These are phyloP conservation scores for Drosophila leonis DNA, from an alignment of 2,888 invertebrate species.

Conservation along the genomic window DNA sequence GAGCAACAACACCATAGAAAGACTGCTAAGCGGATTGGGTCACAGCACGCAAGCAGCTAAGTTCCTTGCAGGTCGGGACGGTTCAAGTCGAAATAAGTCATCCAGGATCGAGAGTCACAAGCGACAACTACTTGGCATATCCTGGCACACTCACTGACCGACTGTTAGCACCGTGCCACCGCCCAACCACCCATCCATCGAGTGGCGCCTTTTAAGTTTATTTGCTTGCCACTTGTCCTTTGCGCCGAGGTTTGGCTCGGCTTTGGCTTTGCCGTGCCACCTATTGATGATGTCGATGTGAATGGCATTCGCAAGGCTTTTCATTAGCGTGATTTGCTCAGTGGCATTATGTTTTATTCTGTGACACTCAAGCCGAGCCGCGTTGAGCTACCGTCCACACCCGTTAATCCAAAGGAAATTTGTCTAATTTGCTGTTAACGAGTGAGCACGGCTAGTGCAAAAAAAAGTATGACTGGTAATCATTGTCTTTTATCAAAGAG, in stretches of 20 bases:
- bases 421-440: slow-evolving; percentile 60
- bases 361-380: slow-evolving; percentile 37
- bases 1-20: slow-evolving; percentile 11
- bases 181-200: slow-evolving; percentile 24
- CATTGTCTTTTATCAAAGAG: neutral
- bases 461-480: slow-evolving; percentile 9
- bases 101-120: slow-evolving; percentile 30
- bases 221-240: slow-evolving; percentile 77
- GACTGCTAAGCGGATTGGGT: slow-evolving; percentile 74
- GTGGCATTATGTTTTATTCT: slow-evolving; percentile 64
- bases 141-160: slow-evolving; percentile 61
- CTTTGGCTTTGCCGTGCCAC: slow-evolving; percentile 37
- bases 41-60: slow-evolving; percentile 56
- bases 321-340: slow-evolving; percentile 78
- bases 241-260: slow-evolving; percentile 38
- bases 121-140: slow-evolving; percentile 79
- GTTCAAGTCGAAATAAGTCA: slow-evolving; percentile 24
- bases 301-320: slow-evolving; percentile 65
- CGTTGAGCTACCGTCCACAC: slow-evolving; percentile 7
- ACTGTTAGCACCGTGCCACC: neutral
- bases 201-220: slow-evolving; percentile 76
- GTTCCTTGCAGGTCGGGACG: slow-evolving; percentile 3
- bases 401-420: slow-evolving; percentile 34
- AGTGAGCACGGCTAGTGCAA: slow-evolving; percentile 10
- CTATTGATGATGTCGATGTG: slow-evolving; percentile 49